A percentile compares a stretch with the other conserved stretches of the same genome.
Evolutionary conservation across 2,888 invertebrate genomes (phyloP).

Genomic region (Lydus trimaculatus): DNA sequence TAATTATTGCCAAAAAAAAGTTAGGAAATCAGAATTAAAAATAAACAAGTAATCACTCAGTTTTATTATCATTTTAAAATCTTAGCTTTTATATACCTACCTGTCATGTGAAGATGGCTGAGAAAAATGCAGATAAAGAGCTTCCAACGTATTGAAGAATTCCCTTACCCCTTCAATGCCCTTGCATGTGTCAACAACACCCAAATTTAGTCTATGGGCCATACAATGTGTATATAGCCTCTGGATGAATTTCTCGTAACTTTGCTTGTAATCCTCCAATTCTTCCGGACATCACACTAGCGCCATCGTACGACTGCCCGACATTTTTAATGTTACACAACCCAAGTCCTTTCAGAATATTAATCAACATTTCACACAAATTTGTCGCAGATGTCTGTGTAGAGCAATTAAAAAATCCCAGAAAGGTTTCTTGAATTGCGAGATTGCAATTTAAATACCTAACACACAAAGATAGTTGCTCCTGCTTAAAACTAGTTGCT

Average conservation of each 20-base stretch:
- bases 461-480: not conserved
- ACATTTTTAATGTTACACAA: too few species aligned
- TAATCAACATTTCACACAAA: constrained; percentile 17
- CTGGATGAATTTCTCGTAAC: not conserved
- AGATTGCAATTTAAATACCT: not conserved
- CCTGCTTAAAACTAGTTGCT: not conserved
- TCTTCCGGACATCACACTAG: too few species aligned
- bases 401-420: not conserved
- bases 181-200: constrained; percentile 14
- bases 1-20: too few species aligned
- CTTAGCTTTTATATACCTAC: too few species aligned
- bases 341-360: constrained; percentile 9
- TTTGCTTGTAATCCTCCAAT: too few species aligned
- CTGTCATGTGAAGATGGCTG: constrained; percentile 9
- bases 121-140: constrained; percentile 15
- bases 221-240: constrained; percentile 11
- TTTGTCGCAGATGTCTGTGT: constrained; percentile 13
- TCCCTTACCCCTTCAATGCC: constrained; percentile 2
- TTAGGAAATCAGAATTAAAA: too few species aligned
- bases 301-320: too few species aligned
- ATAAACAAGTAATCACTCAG: too few species aligned
- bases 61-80: too few species aligned
- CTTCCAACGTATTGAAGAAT: constrained; percentile 8
- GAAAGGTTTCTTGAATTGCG: not conserved
- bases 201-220: constrained; percentile 12